These are phyloP conservation scores for Machaerirhynchus nigripectus DNA, from an alignment of 2,113 vertebrate genomes.

Conservation along the genomic window DNA sequence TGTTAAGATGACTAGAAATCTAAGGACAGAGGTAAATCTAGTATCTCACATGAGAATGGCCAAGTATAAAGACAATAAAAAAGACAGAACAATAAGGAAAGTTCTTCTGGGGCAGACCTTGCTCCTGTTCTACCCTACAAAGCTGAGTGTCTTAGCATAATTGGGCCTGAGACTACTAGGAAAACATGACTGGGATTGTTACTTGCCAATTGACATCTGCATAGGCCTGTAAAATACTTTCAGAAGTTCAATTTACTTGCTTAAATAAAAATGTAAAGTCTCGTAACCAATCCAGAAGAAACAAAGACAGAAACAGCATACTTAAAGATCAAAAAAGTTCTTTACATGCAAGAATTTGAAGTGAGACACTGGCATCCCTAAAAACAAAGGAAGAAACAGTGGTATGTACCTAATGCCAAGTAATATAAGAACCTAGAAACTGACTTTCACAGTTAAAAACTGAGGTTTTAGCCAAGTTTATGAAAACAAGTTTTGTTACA, in stretches of 20 bases:
- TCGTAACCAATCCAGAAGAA: neutral
- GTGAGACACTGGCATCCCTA: neutral
- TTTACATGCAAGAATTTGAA: neutral
- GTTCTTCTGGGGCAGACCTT: neutral
- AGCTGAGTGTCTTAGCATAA: neutral
- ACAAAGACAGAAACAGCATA: neutral
- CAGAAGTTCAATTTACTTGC: neutral
- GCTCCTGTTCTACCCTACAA: neutral
- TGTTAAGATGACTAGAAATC: neutral
- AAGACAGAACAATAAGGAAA: neutral
- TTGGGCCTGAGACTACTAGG: neutral
- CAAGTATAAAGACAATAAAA: neutral
- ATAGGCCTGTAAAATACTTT: neutral
- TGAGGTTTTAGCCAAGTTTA: neutral
- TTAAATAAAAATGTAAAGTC: neutral
- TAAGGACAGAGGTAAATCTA: neutral
- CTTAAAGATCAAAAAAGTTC: neutral
- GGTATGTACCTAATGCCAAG: neutral
- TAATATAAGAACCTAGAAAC: neutral
- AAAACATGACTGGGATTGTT: neutral
- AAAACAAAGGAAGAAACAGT: neutral
- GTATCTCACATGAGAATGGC: neutral
- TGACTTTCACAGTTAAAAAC: neutral
- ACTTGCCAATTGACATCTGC: neutral
- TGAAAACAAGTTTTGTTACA: neutral